A percentile compares a stretch with the other conserved stretches of the same genome.
These are phyloP conservation scores for Chloroceryle aenea DNA, from an alignment of 2,113 vertebrate genomes.

Conservation along the genomic window DNA sequence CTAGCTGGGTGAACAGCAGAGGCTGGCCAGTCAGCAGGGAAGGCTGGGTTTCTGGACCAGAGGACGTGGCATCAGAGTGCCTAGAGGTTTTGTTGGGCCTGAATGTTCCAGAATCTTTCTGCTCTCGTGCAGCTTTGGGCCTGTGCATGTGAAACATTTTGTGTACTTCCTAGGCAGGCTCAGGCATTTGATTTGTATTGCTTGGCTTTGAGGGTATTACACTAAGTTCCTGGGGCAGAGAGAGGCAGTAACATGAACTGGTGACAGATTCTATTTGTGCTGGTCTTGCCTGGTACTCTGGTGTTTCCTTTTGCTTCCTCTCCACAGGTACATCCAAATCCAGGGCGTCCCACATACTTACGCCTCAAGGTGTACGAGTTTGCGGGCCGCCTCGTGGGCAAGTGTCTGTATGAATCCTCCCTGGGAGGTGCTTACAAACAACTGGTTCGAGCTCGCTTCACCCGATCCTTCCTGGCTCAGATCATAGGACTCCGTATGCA, in stretches of 20 bases:
- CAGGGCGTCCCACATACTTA: constrained; percentile 85
- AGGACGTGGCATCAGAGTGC: neutral
- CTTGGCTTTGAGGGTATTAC: neutral
- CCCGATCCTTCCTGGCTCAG: constrained; percentile 96
- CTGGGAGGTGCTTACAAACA: constrained; percentile 94
- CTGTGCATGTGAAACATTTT: neutral
- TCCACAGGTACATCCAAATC: constrained; percentile 93
- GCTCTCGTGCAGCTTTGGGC: neutral
- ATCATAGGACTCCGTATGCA: constrained; percentile 98
- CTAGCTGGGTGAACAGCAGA: neutral
- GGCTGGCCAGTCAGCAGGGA: neutral
- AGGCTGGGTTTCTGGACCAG: neutral
- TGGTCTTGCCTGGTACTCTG: neutral
- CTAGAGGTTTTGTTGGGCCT: neutral
- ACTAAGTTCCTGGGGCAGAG: neutral
- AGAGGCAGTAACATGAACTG: neutral
- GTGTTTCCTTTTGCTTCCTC: neutral
- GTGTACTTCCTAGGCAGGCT: neutral
- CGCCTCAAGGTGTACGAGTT: constrained; percentile 96
- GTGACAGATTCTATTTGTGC: neutral
- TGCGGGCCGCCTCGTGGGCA: constrained; percentile 93
- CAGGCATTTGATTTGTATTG: neutral
- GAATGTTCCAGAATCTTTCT: neutral
- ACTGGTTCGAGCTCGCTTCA: constrained; percentile 94
- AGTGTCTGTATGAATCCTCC: constrained; percentile 97